Base-by-base conservation (phyloP, 2,113 vertebrate species). In the Pseudorectes ferrugineus region DNA sequence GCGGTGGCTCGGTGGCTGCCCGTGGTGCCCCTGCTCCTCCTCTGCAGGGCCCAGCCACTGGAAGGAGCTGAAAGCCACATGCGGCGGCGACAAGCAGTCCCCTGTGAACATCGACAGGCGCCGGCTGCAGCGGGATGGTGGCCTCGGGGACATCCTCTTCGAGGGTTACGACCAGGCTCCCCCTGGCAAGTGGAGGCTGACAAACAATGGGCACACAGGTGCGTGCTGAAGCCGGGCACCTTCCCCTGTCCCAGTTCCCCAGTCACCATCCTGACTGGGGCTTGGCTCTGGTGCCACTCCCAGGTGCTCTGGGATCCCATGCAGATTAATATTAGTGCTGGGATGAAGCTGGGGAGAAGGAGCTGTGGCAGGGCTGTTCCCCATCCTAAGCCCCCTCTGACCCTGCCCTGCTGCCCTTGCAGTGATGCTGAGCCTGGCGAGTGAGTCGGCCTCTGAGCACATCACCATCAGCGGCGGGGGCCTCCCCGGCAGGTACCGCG, bases 151-250 rank as follows among this genome's bases (percentile, higher is more conserved):
- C 33, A 83, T 99, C 71, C 46, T 97, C 18, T 98, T 99, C 4
- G 96, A 98, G 48, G 98, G 99, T 21, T 99, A 98, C 0, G 96
- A 99, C 48, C 97, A 71, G 28, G 97, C 89, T 8, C 98, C 98
- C 24, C 76, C 97, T 3, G 98, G 97, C 31, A 97, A 93, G 20
- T 99, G 98, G 98, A 98, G 54, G 12, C 97, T 99, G 3, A 46
- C 85, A 9, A 99, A 99, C 11, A 96, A 99, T 1, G 99, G 99
- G 8, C 98, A 98, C 91, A 98, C 98, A 5, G 98, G 98, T 98
- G 76, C 58, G 91, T 76, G 35, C 46, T 57, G n/a, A 1, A 1
- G 16, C 28, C 0, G 3, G 76, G 16, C 66, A 67, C 22, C 29
- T 10, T 45, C 11, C 23, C 26, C n/a, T 26, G 6, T 6, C 52